Base-by-base conservation (phyloP, 1,140 invertebrate species). In the Scaptomyza pallida region DNA sequence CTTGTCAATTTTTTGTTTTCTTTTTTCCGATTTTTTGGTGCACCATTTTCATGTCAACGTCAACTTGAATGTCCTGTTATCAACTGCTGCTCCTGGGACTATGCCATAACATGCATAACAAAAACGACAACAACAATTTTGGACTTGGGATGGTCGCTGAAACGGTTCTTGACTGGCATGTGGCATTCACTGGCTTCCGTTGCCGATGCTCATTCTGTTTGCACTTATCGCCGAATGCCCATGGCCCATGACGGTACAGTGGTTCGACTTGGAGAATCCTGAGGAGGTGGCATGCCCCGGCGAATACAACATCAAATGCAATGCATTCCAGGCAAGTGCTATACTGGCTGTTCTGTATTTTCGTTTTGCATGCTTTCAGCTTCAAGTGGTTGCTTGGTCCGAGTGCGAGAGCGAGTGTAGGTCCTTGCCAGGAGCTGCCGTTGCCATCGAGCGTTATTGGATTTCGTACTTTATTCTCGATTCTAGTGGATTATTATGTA, bases 201-300 rank as follows among this genome's bases (percentile, higher is more conserved):
- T 88, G 80, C 57, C 70, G 73, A 68, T 71, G 81, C 77, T 78
- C 82, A 86, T 88, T 86, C 81, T 82, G 78, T 76, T 80, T 88
- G 82, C 82, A 88, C 82, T 88, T 88, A 88, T 88, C 76, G 71
- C 57, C 73, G 54, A 80, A 86, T 85, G 77, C 73, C 63, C 73
- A 79, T 78, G 75, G 80, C 37, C 60, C 35, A 35, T 69, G 62
- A 37, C 54, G 37, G 40, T 71, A 45, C 71, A 97, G 94, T 98
- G 97, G 97, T 97, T 94, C 90, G 95, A 98, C 79, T 93, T 94
- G 89, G 96, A 98, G 80, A 92, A 92, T 52, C 96, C 96, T 0
- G 96, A 98, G 92, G 93, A 93, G 6, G 86, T 92, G 9, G 78
- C 93, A n/a, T 93, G 95, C 69, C 97, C 97, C 0, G 92, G 94